A percentile compares a stretch with the other conserved stretches of the same genome.
phyloP scores from a whole-genome alignment of 1,140 invertebrate genomes.

The Cydia amplana region DNA sequence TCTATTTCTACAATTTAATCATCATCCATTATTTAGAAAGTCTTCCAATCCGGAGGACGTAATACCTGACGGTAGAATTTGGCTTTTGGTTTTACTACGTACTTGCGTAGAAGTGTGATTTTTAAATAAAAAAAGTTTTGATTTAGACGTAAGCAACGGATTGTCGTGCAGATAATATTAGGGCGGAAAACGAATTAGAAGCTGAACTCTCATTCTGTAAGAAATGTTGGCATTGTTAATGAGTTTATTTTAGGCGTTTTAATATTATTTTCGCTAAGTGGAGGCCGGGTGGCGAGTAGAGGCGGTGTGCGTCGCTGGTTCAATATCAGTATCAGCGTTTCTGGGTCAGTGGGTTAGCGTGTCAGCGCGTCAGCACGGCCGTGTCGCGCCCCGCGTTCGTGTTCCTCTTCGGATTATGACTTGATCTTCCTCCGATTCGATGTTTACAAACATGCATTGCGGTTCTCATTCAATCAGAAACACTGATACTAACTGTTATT shows the following conservation, averaged over 20 bases:
- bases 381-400: conserved; percentile 58
- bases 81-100: no score
- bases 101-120: neutral
- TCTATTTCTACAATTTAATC: no score
- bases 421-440: conserved; percentile 54
- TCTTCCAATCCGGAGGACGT: no score
- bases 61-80: no score
- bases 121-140: neutral
- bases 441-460: conserved; percentile 39
- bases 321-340: conserved; percentile 78
- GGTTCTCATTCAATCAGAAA: conserved; percentile 35
- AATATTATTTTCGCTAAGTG: conserved; percentile 51
- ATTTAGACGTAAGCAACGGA: neutral
- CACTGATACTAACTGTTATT: neutral
- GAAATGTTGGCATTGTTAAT: neutral
- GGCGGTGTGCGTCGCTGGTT: conserved; percentile 73
- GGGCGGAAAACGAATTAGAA: neutral
- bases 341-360: conserved; percentile 76
- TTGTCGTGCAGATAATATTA: no score
- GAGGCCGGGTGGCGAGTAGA: conserved; percentile 70
- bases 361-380: conserved; percentile 72
- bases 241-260: conserved; percentile 8
- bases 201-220: neutral
- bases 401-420: conserved; percentile 62
- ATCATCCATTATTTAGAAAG: no score